These are phyloP conservation scores for Formicarius rufipectus DNA, from an alignment of 2,113 vertebrate genomes.

Conservation along the genomic window DNA sequence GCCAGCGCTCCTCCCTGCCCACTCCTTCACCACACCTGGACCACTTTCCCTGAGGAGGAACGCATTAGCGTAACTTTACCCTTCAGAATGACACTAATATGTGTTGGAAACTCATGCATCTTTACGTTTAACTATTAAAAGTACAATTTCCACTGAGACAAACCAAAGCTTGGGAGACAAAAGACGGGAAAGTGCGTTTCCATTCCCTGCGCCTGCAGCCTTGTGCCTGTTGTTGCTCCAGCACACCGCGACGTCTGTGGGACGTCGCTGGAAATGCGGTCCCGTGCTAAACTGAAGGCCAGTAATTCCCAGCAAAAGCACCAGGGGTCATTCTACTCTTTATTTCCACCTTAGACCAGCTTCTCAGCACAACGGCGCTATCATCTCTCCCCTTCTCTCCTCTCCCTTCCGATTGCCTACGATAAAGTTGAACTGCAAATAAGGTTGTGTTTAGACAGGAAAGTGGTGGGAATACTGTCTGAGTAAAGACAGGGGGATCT, in stretches of 20 bases:
- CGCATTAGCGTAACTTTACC: background rate
- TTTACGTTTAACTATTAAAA: background rate
- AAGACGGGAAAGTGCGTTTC: too few species aligned
- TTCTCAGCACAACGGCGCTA: background rate
- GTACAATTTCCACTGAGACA: background rate
- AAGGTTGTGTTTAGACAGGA: slow-evolving; percentile 15
- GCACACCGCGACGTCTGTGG: rapidly evolving
- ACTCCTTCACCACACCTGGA: background rate
- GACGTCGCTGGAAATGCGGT: rapidly evolving
- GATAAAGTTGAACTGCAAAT: background rate
- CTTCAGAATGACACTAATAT: rapidly evolving
- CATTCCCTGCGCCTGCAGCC: background rate
- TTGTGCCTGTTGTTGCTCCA: background rate
- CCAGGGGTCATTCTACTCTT: slow-evolving; percentile 68
- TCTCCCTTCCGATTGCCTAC: background rate
- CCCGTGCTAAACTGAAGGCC: background rate
- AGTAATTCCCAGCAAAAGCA: slow-evolving; percentile 50
- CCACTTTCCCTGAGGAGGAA: background rate
- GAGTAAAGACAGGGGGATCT: slow-evolving; percentile 55
- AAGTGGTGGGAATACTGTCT: background rate
- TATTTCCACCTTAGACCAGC: background rate
- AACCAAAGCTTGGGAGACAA: background rate
- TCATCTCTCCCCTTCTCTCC: background rate
- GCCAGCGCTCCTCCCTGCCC: background rate
- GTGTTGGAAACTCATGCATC: background rate